phyloP scores from a whole-genome alignment of 2,113 vertebrate genomes.

The Oreamnos americanus region DNA sequence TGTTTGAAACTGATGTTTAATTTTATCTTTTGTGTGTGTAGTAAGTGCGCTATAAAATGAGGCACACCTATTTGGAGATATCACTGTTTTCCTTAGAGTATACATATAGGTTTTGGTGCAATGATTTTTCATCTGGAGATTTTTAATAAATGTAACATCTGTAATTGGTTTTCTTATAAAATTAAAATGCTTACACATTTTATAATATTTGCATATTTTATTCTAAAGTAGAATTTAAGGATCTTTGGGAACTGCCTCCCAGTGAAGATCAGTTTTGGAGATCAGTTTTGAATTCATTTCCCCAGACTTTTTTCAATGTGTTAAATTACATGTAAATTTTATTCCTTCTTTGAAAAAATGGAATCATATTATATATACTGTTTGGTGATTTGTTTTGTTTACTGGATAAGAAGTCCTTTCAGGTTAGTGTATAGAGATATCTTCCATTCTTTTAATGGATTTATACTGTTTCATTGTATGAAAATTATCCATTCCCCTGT shows the following conservation, averaged over 20 bases:
- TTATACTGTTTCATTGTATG: not conserved
- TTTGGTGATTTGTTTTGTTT: slow-evolving; percentile 19
- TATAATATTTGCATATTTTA: not conserved
- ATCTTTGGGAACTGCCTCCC: not conserved
- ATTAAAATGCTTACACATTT: not conserved
- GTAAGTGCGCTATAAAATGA: not conserved
- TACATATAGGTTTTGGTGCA: not conserved
- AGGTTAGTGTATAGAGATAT: not conserved
- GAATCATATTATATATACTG: not conserved
- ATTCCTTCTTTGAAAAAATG: slow-evolving; percentile 17
- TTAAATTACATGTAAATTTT: not conserved
- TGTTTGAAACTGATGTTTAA: not conserved
- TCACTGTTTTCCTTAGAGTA: not conserved
- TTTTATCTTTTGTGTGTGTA: not conserved
- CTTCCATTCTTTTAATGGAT: not conserved
- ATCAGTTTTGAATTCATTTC: not conserved
- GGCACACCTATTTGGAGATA: not conserved
- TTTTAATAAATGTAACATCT: not conserved
- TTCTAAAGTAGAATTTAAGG: slow-evolving; percentile 9
- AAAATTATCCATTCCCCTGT: not conserved
- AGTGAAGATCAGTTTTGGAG: not conserved
- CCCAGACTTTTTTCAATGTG: not conserved
- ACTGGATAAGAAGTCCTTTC: not conserved
- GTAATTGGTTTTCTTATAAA: slow-evolving; percentile 23
- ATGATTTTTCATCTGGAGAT: not conserved